Base-by-base conservation (phyloP, 2,888 invertebrate genomes). In the Tenodera sinensis region DNA sequence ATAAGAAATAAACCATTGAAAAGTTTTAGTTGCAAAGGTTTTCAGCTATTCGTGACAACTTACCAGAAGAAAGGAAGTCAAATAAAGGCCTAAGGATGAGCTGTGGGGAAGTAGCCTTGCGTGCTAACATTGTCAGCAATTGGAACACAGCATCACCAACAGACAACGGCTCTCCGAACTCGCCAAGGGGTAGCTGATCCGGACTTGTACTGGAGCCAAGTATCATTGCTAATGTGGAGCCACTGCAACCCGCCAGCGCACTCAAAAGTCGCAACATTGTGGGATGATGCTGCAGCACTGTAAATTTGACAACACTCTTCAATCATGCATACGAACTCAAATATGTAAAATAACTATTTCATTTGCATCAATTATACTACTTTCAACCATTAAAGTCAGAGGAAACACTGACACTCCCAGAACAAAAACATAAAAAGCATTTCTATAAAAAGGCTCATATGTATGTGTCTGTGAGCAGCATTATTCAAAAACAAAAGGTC, bases 101-200 rank as follows among this genome's bases (percentile, higher is more conserved):
- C 34, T 95, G 95, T 3, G 97, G 96, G 92, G 96, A 95, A 12
- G 97, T 96, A 3, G 97, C 96, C 92, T 90, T 90, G 85, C 85
- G 89, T 30, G 96, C 96, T 90, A 98, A 94, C 3, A 96, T 96
- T 47, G 96, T 95, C 88, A 98, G 94, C 91, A 98, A 94, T 93
- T 97, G 96, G 92, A 97, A 98, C n/a, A 98, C 96, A 28, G 97
- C 97, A 92, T 98, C 98, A 2, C 97, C 97, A 88, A 98, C 96
- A 0, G 97, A 97, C 47, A 96, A 95, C 14, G 96, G 96, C 91
- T 96, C 96, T n/a, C 95, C 93, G 85, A 90, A 84, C 47, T 90
- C 90, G 9, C 92, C 92, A 8, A 92, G 92, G 14, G 92, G 91
- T 89, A 93, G 91, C 20, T 91, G 91, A 83, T 92, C 92, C 83